Evolutionary conservation across 2,888 invertebrate species (phyloP).

Genomic region (Baccha elongata): DNA sequence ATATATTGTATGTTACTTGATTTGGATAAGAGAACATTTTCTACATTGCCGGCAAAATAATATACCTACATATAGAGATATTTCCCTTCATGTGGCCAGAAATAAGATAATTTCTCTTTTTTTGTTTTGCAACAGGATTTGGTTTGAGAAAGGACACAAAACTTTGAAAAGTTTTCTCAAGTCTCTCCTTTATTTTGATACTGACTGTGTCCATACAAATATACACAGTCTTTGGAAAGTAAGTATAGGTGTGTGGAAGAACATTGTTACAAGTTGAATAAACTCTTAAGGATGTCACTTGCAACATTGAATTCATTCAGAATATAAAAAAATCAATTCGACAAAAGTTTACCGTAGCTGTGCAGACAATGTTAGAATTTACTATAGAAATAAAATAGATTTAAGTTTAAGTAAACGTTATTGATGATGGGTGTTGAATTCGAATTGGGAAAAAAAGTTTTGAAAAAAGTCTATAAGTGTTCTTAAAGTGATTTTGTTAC

Average conservation of each 20-base stretch:
- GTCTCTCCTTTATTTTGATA: not conserved
- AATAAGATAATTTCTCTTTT: conserved; percentile 20
- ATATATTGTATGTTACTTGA: conserved; percentile 43
- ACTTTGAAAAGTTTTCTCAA: conserved; percentile 17
- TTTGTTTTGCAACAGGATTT: conserved; percentile 21
- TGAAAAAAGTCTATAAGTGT: not conserved
- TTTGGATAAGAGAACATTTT: conserved; percentile 7
- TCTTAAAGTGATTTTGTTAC: not conserved
- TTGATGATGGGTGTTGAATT: conserved; percentile 3
- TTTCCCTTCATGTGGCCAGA: not conserved
- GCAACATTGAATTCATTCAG: conserved; percentile 28
- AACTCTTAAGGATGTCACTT: conserved; percentile 45
- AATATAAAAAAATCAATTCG: not conserved
- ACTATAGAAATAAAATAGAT: conserved; percentile 6
- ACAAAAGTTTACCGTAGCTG: conserved; percentile 3
- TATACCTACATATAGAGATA: not conserved
- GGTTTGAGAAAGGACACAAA: conserved; percentile 24
- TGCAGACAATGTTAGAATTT: not conserved
- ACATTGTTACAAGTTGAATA: conserved; percentile 30
- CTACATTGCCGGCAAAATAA: conserved; percentile 7
- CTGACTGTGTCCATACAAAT: no score
- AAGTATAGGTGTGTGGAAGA: not conserved
- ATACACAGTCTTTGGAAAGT: not conserved
- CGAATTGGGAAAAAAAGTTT: not conserved
- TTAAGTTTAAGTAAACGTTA: conserved; percentile 7